Base-by-base conservation (phyloP, 2,888 invertebrate species). In the Diarsia dahlii region DNA sequence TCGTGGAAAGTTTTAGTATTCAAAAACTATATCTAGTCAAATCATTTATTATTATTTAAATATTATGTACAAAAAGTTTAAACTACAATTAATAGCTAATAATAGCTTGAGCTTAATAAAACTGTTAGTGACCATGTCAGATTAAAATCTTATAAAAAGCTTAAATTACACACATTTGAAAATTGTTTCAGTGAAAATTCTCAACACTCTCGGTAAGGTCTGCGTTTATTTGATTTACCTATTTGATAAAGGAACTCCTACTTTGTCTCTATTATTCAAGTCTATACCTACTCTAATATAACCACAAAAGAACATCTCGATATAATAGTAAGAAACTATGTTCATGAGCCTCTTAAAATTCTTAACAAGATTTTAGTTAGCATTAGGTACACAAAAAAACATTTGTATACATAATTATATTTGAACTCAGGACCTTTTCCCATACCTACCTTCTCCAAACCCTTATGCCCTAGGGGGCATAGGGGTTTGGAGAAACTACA, bases 281-380 rank as follows among this genome's bases (percentile, higher is more conserved):
- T 3, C 10, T 52, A 52, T 52, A 23, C 56, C 13, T 23, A 56
- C 15, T 56, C 28, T 58, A 58, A 28, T 8, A 2, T 58, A 23
- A 58, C 10, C 2, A 54, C 15, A 28, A 58, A 28, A 58, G 28
- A 58, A 15, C 15, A 58, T 28, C 23, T 56, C 8, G 15, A 28
- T 58, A 23, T 13, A 23, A 23, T 23, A 56, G 8, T 28, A 58
- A 56, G 2, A 58, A 58, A 28, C 3, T 58, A 58, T 28, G 9
- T 58, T 18, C 8, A 68, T 50, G 23, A 70, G 10, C 12, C 12
- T 15, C 65, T 70, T 65, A 34, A 34, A 70, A 70, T 18, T 48
- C n/a, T 23, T 12, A 2, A 12, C n/a, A 70, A 4, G 0, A 28
- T 45, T 23, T 45, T 46, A n/a, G 9, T 63, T 48, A 34, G 48